A percentile compares a stretch with the other conserved stretches of the same genome.
Conservation (phyloP, 2,113 vertebrate species). For the Oxyruncus cristatus region DNA sequence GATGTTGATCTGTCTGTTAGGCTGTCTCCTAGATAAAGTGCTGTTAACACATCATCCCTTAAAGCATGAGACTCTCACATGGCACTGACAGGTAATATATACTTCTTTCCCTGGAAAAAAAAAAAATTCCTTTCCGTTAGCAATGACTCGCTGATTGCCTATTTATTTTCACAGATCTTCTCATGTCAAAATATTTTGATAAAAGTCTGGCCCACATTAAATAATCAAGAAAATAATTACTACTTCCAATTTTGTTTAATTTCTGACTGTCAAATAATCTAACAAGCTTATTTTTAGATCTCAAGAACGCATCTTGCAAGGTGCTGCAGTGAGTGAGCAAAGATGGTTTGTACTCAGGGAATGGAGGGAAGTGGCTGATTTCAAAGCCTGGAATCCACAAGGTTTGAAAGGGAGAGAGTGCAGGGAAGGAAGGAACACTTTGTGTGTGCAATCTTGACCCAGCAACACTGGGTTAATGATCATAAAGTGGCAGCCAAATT, state of each 20-base stretch:
- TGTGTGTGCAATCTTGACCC: slow-evolving; percentile 6
- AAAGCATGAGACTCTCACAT: slow-evolving; percentile 7
- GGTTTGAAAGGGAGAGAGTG: not conserved
- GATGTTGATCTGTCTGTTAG: slow-evolving; percentile 11
- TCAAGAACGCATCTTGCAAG: not conserved
- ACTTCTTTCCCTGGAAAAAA: slow-evolving; percentile 19
- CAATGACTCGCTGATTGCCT: slow-evolving; percentile 63
- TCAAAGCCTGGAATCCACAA: not conserved
- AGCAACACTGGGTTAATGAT: slow-evolving; percentile 46
- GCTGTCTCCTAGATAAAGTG: slow-evolving; percentile 22
- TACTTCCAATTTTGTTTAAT: slow-evolving; percentile 58
- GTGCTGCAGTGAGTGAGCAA: slow-evolving; percentile 7
- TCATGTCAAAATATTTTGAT: slow-evolving; percentile 67
- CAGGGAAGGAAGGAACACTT: not conserved
- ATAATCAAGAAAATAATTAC: slow-evolving; percentile 68
- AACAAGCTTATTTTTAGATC: slow-evolving; percentile 65
- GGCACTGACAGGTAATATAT: slow-evolving; percentile 57
- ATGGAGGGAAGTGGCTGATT: not conserved
- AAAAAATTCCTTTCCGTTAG: slow-evolving; percentile 12
- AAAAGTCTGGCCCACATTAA: slow-evolving; percentile 55
- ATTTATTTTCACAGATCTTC: slow-evolving; percentile 68
- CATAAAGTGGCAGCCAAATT: slow-evolving; percentile 55
- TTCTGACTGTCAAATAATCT: slow-evolving; percentile 62
- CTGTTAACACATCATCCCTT: slow-evolving; percentile 36
- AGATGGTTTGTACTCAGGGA: slow-evolving; percentile 18